These are phyloP conservation scores for Sitta carolinensis DNA, from an alignment of 2,797 vertebrate genomes.

Conservation along the genomic window DNA sequence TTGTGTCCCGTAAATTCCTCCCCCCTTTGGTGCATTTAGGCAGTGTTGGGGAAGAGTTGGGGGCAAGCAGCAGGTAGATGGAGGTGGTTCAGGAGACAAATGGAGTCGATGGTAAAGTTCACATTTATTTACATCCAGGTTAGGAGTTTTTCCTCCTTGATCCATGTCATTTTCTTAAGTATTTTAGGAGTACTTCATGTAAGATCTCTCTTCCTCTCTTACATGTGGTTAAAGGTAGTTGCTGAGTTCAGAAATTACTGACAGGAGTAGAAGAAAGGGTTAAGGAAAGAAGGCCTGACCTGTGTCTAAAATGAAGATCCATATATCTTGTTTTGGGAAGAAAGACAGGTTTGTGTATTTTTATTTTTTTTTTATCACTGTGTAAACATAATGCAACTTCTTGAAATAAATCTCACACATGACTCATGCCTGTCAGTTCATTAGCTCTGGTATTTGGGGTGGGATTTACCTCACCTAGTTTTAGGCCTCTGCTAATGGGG, in stretches of 20 bases:
- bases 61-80: background rate
- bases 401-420: background rate
- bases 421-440: background rate
- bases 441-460: slow-evolving; percentile 33
- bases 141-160: background rate
- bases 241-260: background rate
- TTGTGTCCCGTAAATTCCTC: fast-evolving
- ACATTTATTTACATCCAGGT: fast-evolving
- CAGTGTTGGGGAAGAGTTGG: background rate
- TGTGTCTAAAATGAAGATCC: background rate
- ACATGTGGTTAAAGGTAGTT: background rate
- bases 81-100: background rate
- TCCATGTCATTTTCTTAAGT: background rate
- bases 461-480: slow-evolving; percentile 30
- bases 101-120: background rate
- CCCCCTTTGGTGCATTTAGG: background rate
- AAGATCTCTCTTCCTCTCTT: background rate
- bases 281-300: background rate
- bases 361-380: background rate
- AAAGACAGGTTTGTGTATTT: background rate
- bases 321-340: background rate
- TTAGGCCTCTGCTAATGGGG: background rate
- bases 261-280: background rate
- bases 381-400: slow-evolving; percentile 17
- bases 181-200: background rate